Evolutionary conservation across 2,888 invertebrate species (phyloP).

Genomic region (Apotomis capreana): DNA sequence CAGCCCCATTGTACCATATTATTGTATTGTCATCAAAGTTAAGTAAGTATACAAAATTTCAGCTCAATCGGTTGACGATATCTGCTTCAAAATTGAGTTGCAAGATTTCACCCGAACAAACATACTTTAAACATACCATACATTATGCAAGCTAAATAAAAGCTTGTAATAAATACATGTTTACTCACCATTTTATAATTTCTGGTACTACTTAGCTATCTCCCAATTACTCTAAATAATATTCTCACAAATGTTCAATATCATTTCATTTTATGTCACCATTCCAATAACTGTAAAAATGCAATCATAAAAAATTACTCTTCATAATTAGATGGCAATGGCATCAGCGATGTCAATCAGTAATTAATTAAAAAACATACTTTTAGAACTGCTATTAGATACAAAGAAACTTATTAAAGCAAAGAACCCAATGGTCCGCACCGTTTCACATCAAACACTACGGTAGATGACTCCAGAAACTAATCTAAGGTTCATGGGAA

Average conservation of each 20-base stretch:
- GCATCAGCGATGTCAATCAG: constrained; percentile 24
- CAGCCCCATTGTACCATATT: too few species aligned
- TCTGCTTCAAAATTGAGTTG: too few species aligned
- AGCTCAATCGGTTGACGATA: too few species aligned
- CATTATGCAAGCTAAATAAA: too few species aligned
- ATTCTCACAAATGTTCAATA: constrained; percentile 12
- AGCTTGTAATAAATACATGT: too few species aligned
- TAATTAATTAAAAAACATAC: constrained; percentile 51
- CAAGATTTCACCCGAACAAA: too few species aligned
- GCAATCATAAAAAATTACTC: constrained; percentile 25
- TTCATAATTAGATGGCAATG: constrained; percentile 30
- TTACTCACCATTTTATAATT: not conserved
- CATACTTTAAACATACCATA: too few species aligned
- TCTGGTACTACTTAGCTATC: not conserved
- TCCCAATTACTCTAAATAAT: not conserved
- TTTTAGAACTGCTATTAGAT: constrained; percentile 48
- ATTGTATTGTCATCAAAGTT: too few species aligned
- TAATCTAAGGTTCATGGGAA: not conserved
- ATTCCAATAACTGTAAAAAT: constrained; percentile 32
- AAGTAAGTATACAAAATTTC: too few species aligned
- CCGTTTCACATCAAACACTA: constrained; percentile 47
- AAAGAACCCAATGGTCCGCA: constrained; percentile 56
- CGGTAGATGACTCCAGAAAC: constrained; percentile 3
- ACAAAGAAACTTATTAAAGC: constrained; percentile 47
- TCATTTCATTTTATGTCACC: constrained; percentile 10